phyloP scores from a whole-genome alignment of 2,797 vertebrate species.

The Momotus momota region DNA sequence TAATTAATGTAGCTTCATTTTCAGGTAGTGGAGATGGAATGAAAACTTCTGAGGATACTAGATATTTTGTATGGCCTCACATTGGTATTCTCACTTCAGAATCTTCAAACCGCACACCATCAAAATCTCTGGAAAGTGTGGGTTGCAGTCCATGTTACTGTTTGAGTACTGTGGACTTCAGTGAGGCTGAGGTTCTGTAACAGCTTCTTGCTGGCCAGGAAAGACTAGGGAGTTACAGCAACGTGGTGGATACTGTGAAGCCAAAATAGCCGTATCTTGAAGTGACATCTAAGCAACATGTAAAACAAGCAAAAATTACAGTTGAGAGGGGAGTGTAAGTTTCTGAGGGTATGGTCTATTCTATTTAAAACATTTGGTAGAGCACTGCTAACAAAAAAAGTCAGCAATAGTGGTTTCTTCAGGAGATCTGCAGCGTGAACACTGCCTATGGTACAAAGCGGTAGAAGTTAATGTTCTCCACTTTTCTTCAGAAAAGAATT shows the following conservation, averaged over 20 bases:
- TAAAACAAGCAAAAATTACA: neutral
- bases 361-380: neutral
- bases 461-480: neutral
- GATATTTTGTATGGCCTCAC: neutral
- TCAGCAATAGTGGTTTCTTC: neutral
- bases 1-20: neutral
- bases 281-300: neutral
- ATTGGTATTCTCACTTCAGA: neutral
- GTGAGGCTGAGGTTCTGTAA: neutral
- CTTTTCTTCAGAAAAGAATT: neutral
- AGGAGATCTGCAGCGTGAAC: neutral
- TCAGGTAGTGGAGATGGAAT: too few relatives aligned
- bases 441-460: fast-evolving
- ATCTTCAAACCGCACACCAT: neutral
- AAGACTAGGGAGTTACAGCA: neutral
- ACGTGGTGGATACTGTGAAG: neutral
- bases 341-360: neutral
- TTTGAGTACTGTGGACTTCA: neutral
- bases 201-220: neutral
- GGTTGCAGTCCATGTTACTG: fast-evolving
- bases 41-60: neutral
- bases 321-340: neutral
- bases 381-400: neutral
- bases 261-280: neutral
- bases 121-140: neutral